These are phyloP conservation scores for Calypte anna DNA, from an alignment of 2,113 vertebrate species.

Conservation along the genomic window DNA sequence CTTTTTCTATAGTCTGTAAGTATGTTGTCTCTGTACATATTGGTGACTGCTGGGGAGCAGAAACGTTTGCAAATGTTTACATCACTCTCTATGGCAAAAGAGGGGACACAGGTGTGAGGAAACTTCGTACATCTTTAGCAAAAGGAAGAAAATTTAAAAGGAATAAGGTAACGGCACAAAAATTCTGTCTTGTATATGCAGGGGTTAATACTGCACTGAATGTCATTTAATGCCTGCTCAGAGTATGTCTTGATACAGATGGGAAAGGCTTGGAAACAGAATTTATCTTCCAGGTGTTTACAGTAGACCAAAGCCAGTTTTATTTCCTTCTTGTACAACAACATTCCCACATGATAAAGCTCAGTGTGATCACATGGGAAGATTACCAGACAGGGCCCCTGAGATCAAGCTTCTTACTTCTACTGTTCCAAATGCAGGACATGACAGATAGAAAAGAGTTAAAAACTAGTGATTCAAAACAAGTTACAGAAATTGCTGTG, in stretches of 20 bases:
- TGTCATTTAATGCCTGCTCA: neutral
- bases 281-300: neutral
- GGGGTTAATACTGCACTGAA: neutral
- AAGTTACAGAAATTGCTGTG: neutral
- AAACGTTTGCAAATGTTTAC: constrained; percentile 70
- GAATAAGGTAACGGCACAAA: constrained; percentile 58
- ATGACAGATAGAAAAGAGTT: neutral
- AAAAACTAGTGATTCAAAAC: neutral
- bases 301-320: neutral
- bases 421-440: neutral
- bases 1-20: constrained; percentile 38
- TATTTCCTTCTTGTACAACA: neutral
- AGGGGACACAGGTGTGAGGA: constrained; percentile 68
- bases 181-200: neutral
- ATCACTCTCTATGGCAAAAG: constrained; percentile 65
- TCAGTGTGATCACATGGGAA: neutral
- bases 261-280: neutral
- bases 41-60: constrained; percentile 64
- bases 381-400: neutral
- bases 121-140: constrained; percentile 44
- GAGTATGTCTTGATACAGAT: neutral
- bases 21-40: constrained; percentile 69
- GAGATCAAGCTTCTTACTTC: neutral
- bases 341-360: neutral
- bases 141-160: constrained; percentile 65